Base-by-base conservation (phyloP, 2,888 invertebrate genomes). In the Acanthopleura granulata region DNA sequence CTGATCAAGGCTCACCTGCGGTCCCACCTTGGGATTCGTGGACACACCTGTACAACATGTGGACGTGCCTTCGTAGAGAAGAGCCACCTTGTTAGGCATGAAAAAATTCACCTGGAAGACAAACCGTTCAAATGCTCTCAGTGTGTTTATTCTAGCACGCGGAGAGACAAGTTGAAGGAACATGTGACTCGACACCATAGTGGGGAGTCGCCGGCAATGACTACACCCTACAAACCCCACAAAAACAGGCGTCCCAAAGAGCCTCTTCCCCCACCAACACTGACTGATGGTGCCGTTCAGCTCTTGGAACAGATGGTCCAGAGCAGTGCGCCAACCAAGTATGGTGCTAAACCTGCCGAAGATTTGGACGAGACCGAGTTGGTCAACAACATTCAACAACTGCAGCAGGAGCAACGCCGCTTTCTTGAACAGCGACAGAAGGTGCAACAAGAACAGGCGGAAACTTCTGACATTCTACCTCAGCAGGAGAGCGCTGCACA, bases 11-110 rank as follows among this genome's bases (percentile, higher is more conserved):
- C 93, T 51, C 94, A 94, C 89, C 92, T 93, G 85, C 91, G 94
- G 77, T 92, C 92, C 50, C 92, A 93, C 91, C 84, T 91, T 86
- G 92, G 89, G 79, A 91, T 90, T 57, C 89, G 92, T 18, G 91
- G 92, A 14, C 92, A 92, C 84, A 91, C 92, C 30, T 94, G 94
- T 85, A 89, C 90, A 29, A 91, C 92, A 22, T 94, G 94, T 87
- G 93, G 93, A 0, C 91, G 93, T 71, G 93, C 93, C 18, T 94
- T 94, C 86, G 92, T 94, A 85, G 94, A 94, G 85, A 93, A 93
- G 82, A 93, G 93, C 51, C 94, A 94, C 88, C 89, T 94, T 76
- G 91, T 93, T 16, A 91, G 94, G 0, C 94, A 94, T 86, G 93
- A 94, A 86, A 90, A 93, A 62, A 93, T 94, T 73, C 94, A 94